Evolutionary conservation across 2,888 invertebrate species (phyloP).

Genomic region (Cataglyphis rosenhaueri): DNA sequence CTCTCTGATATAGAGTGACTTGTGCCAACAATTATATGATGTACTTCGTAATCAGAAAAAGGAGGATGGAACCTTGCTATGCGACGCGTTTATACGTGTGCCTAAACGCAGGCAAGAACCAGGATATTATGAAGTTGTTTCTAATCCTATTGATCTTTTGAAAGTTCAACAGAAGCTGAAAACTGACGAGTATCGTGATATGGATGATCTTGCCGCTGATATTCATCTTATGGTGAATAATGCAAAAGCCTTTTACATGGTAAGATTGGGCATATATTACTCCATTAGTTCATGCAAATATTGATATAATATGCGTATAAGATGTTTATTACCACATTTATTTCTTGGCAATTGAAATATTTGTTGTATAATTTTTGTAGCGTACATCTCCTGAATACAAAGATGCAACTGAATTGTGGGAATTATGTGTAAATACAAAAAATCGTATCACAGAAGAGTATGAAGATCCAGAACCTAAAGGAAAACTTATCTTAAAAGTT

Average conservation of each 20-base stretch:
- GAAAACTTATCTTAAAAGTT: constrained; percentile 87
- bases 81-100: constrained; percentile 97
- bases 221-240: constrained; percentile 97
- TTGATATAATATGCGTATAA: not conserved
- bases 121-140: constrained; percentile 96
- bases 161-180: constrained; percentile 98
- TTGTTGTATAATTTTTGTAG: constrained; percentile 82
- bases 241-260: constrained; percentile 97
- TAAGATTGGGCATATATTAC: constrained; percentile 75
- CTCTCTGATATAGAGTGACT: constrained; percentile 88
- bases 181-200: constrained; percentile 98
- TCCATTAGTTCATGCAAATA: not conserved
- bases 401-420: constrained; percentile 96
- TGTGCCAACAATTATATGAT: constrained; percentile 97
- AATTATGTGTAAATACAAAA: constrained; percentile 90
- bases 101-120: constrained; percentile 97
- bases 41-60: constrained; percentile 95
- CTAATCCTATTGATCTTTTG: constrained; percentile 97
- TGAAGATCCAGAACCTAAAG: constrained; percentile 86
- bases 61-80: constrained; percentile 95
- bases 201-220: constrained; percentile 96
- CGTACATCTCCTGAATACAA: constrained; percentile 93
- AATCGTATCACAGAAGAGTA: constrained; percentile 85
- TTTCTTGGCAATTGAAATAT: not conserved
- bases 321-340: not conserved